These are phyloP conservation scores for Pomatorhinus ruficollis DNA, from an alignment of 2,113 vertebrate genomes.

Conservation along the genomic window DNA sequence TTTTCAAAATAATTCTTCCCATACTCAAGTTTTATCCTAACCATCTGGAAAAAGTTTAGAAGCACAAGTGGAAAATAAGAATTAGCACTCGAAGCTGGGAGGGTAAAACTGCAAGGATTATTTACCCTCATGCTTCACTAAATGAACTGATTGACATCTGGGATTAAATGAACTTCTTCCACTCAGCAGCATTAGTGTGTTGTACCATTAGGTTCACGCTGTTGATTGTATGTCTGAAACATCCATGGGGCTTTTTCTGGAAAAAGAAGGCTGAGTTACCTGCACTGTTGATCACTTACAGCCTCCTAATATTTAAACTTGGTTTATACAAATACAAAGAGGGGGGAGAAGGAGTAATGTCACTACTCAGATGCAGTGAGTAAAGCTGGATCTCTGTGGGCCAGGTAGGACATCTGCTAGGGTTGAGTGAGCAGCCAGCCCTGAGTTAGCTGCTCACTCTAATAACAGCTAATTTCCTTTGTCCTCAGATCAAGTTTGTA, in stretches of 20 bases:
- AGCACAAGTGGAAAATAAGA: background rate
- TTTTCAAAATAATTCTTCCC: background rate
- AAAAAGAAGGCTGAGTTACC: background rate
- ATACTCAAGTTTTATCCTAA: background rate
- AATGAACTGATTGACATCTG: background rate
- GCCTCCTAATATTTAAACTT: background rate
- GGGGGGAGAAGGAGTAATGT: background rate
- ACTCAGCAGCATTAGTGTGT: background rate
- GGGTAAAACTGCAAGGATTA: background rate
- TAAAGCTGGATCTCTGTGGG: background rate
- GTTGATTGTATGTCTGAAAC: background rate
- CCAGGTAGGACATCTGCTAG: background rate
- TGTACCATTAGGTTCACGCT: background rate
- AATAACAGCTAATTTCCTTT: background rate
- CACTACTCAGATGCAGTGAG: background rate
- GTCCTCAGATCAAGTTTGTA: background rate
- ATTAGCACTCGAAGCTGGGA: background rate
- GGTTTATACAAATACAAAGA: background rate
- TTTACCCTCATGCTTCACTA: constrained; percentile 20
- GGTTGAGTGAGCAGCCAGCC: background rate
- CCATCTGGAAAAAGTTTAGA: background rate
- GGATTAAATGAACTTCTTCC: background rate
- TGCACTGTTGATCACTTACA: background rate
- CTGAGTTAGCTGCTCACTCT: background rate
- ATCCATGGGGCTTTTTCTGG: background rate